A percentile compares a stretch with the other conserved stretches of the same genome.
phyloP scores from a whole-genome alignment of 1,140 invertebrate species.

The Atta texana region DNA sequence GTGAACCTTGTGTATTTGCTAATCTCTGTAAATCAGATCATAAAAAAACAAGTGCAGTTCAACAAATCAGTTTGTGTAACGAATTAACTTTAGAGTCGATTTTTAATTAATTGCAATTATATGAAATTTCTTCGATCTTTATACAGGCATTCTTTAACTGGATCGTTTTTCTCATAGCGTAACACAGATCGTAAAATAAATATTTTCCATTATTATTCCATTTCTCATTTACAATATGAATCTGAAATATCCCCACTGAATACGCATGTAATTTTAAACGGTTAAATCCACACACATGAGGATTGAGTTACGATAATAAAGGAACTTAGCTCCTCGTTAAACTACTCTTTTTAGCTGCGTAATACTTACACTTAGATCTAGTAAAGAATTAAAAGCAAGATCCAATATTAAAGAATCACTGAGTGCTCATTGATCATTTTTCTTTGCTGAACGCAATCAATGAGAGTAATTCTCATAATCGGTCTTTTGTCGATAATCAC shows the following conservation, averaged over 20 bases:
- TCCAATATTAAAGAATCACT: no score
- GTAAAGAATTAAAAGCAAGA: no score
- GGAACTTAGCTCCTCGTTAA: neutral
- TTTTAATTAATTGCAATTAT: constrained; percentile 1
- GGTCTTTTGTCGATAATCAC: constrained; percentile 28
- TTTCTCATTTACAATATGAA: neutral
- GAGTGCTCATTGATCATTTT: no score
- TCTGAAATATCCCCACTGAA: neutral
- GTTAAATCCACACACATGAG: neutral
- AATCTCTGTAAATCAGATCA: neutral
- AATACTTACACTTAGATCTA: no score
- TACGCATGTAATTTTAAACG: neutral
- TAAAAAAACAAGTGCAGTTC: neutral
- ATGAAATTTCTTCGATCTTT: neutral
- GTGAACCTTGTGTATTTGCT: neutral
- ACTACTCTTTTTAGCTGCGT: neutral
- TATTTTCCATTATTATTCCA: neutral
- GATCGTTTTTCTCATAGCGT: neutral
- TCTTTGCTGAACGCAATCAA: neutral
- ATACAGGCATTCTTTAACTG: neutral
- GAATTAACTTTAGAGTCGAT: neutral
- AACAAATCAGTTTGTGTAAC: neutral
- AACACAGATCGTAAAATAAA: neutral
- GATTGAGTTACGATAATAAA: constrained; percentile 1
- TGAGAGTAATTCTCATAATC: neutral